phyloP scores from a whole-genome alignment of 2,797 vertebrate species.

The Acanthornis magna region DNA sequence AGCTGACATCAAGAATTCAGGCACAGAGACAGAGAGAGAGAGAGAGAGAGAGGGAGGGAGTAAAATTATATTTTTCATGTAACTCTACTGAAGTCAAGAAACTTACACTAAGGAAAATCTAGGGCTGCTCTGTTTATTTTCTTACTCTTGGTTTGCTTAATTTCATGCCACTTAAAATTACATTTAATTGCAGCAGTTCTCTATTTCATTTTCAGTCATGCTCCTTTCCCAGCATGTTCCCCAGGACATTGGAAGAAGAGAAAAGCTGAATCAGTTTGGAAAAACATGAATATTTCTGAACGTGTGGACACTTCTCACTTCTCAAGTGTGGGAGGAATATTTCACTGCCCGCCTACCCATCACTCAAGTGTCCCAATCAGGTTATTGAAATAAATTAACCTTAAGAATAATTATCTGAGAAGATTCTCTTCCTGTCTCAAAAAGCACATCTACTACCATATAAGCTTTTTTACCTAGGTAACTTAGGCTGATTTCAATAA shows the following conservation, averaged over 20 bases:
- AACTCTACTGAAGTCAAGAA: constrained; percentile 52
- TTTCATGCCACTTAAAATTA: constrained; percentile 33
- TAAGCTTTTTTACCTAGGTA: not conserved
- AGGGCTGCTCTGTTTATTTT: constrained; percentile 45
- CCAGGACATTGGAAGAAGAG: not conserved
- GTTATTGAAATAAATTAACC: constrained; percentile 30
- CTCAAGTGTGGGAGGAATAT: constrained; percentile 27
- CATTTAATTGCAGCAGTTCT: constrained; percentile 18
- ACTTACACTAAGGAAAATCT: constrained; percentile 46
- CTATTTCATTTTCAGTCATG: not conserved
- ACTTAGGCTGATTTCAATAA: not conserved
- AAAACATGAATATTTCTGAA: constrained; percentile 36
- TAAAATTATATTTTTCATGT: constrained; percentile 50
- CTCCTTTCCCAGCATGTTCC: not conserved
- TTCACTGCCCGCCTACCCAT: constrained; percentile 7
- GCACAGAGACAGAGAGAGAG: constrained; percentile 11
- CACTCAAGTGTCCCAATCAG: not conserved
- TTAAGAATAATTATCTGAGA: constrained; percentile 29
- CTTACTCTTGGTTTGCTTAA: constrained; percentile 54
- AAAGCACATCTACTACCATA: not conserved
- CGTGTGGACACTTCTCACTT: constrained; percentile 24
- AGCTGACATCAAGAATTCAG: constrained; percentile 63
- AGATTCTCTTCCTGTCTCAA: not conserved
- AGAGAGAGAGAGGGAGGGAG: not conserved
- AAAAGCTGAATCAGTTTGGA: constrained; percentile 27